A percentile compares a stretch with the other conserved stretches of the same genome.
phyloP scores from a whole-genome alignment of 2,113 vertebrate species.

The Thomomys bottae region DNA sequence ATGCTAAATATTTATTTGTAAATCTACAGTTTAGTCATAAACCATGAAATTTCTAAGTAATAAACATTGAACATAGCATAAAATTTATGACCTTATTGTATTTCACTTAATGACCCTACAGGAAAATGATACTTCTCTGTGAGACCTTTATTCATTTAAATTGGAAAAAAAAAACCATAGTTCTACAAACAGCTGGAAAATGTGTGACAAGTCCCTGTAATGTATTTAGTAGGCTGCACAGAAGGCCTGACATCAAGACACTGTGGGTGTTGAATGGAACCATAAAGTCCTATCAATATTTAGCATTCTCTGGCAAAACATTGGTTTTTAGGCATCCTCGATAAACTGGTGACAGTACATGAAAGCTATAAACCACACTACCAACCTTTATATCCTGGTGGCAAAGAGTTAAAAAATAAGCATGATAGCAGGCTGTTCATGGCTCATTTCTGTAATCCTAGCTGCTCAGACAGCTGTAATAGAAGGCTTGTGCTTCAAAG shows the following conservation, averaged over 20 bases:
- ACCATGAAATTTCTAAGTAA: background rate
- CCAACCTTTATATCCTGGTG: background rate
- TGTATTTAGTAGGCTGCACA: background rate
- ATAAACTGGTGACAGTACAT: background rate
- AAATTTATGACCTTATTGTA: slow-evolving; percentile 17
- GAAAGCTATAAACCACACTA: background rate
- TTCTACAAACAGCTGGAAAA: slow-evolving; percentile 17
- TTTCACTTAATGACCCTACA: slow-evolving; percentile 1
- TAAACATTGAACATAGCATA: background rate
- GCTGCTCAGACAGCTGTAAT: no score
- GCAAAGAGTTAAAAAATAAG: background rate
- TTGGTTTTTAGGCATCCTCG: background rate
- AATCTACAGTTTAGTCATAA: background rate
- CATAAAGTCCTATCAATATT: slow-evolving; percentile 36
- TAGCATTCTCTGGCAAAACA: slow-evolving; percentile 23
- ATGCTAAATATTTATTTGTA: slow-evolving; percentile 10
- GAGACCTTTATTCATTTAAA: background rate
- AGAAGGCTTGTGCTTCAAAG: no score
- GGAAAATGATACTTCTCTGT: background rate
- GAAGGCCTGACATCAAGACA: background rate
- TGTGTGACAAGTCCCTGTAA: background rate
- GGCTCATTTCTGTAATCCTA: no score
- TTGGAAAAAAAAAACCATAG: slow-evolving; percentile 4
- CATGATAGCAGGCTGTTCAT: no score
- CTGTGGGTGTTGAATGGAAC: slow-evolving; percentile 11